Evolutionary conservation across 2,888 invertebrate genomes (phyloP).

Genomic region (Polydesmus complanatus): DNA sequence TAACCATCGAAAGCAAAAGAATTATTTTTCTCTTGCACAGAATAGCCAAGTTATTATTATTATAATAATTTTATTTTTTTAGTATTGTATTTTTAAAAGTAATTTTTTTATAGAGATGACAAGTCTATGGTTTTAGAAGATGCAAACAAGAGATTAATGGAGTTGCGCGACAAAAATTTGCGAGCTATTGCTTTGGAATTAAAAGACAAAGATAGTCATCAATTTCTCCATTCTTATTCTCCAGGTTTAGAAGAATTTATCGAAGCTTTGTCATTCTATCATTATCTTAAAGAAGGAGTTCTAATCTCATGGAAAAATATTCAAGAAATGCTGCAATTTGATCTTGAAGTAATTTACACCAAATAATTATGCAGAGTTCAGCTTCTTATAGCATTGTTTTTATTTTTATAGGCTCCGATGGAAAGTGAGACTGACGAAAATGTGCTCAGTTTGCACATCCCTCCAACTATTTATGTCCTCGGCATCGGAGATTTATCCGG

Average conservation of each 20-base stretch:
- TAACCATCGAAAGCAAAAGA: constrained; percentile 79
- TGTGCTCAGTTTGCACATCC: constrained; percentile 24
- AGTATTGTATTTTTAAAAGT: neutral
- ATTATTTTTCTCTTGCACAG: constrained; percentile 76
- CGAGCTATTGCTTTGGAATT: constrained; percentile 58
- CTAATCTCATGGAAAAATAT: constrained; percentile 48
- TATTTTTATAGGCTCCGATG: constrained; percentile 15
- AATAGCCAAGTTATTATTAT: constrained; percentile 41
- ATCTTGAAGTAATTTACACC: no score
- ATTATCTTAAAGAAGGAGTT: constrained; percentile 46
- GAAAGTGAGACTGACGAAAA: neutral
- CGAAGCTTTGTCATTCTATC: constrained; percentile 67
- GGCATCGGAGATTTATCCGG: constrained; percentile 79
- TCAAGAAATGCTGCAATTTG: constrained; percentile 43
- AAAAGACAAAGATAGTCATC: constrained; percentile 52
- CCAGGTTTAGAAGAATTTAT: constrained; percentile 63
- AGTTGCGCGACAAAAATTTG: constrained; percentile 46
- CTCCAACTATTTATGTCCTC: constrained; percentile 46
- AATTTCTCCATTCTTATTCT: constrained; percentile 51
- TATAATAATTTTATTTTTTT: constrained; percentile 18
- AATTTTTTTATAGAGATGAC: constrained; percentile 34
- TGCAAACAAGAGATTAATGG: constrained; percentile 51
- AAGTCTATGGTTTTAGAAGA: constrained; percentile 46
- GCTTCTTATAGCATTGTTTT: no score
- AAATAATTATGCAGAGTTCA: no score